Evolutionary conservation across 2,113 vertebrate species (phyloP).

Genomic region (Scalopus aquaticus): DNA sequence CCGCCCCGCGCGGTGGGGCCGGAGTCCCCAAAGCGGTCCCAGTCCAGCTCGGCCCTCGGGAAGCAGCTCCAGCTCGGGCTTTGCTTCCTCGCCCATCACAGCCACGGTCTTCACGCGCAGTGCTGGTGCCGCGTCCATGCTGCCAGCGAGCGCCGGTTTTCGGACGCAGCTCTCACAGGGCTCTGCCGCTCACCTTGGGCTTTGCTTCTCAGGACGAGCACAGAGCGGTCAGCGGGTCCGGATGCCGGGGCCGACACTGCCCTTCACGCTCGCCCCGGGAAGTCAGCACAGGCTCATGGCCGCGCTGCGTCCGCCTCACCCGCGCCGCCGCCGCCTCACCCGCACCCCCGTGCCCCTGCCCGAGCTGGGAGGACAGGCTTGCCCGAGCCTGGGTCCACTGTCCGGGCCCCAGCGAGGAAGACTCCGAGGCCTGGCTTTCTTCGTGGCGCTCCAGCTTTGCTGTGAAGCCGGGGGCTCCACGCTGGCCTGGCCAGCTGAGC

Average conservation of each 20-base stretch:
- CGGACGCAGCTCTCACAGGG: neutral
- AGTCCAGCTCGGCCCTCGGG: constrained; percentile 40
- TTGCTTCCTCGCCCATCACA: constrained; percentile 21
- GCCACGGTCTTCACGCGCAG: neutral
- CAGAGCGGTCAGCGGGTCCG: neutral
- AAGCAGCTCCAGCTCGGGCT: constrained; percentile 39
- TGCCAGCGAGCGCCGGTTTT: neutral
- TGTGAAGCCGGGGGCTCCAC: too few relatives aligned
- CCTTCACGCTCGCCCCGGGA: fast-evolving
- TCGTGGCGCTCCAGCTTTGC: neutral
- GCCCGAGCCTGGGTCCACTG: neutral
- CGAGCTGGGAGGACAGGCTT: neutral
- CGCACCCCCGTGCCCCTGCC: neutral
- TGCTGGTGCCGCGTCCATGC: neutral
- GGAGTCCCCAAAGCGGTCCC: too few relatives aligned
- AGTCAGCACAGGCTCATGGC: fast-evolving
- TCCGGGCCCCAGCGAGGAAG: neutral
- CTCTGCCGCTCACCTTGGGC: neutral
- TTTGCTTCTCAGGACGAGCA: neutral
- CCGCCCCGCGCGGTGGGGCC: neutral
- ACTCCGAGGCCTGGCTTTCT: neutral
- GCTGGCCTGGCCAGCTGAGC: neutral
- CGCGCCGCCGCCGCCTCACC: too few relatives aligned
- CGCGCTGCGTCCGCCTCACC: fast-evolving
- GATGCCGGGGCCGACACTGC: fast-evolving